Percentiles rank a stretch among this genome's conserved stretches.
phyloP scores from a whole-genome alignment of 1,140 invertebrate genomes.

The Drosophila serrata region DNA sequence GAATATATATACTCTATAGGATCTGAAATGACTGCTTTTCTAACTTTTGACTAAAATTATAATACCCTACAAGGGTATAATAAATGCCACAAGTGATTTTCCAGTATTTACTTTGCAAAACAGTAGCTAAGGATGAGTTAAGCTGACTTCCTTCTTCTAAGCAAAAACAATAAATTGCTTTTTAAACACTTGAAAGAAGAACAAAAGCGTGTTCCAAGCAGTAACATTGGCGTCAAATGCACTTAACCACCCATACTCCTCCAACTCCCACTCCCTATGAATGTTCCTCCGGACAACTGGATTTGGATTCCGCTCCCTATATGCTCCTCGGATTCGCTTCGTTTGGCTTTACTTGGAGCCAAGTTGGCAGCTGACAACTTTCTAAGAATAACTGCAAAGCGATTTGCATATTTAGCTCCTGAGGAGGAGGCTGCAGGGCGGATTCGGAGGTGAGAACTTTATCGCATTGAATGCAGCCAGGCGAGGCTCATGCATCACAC shows the following conservation, averaged over 20 bases:
- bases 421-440: neutral
- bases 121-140: neutral
- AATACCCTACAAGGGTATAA: too few species aligned
- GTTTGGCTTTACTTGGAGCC: conserved; percentile 41
- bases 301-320: conserved; percentile 16
- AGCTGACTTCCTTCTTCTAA: conserved; percentile 19
- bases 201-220: conserved; percentile 47
- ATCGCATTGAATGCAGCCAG: conserved; percentile 68
- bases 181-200: conserved; percentile 72
- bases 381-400: conserved; percentile 82
- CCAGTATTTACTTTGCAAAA: neutral
- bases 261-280: neutral
- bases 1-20: too few species aligned
- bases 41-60: too few species aligned
- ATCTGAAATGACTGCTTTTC: too few species aligned
- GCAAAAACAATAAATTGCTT: conserved; percentile 79
- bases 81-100: conserved; percentile 1
- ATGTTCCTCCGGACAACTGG: conserved; percentile 25
- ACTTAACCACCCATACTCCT: conserved; percentile 34
- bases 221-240: conserved; percentile 45
- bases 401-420: conserved; percentile 78
- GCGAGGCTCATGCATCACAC: conserved; percentile 49
- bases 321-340: conserved; percentile 55
- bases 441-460: conserved; percentile 53
- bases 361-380: conserved; percentile 74